These are phyloP conservation scores for Misgurnus mizolepis DNA, from an alignment of 2,113 vertebrate species.

Conservation along the genomic window DNA sequence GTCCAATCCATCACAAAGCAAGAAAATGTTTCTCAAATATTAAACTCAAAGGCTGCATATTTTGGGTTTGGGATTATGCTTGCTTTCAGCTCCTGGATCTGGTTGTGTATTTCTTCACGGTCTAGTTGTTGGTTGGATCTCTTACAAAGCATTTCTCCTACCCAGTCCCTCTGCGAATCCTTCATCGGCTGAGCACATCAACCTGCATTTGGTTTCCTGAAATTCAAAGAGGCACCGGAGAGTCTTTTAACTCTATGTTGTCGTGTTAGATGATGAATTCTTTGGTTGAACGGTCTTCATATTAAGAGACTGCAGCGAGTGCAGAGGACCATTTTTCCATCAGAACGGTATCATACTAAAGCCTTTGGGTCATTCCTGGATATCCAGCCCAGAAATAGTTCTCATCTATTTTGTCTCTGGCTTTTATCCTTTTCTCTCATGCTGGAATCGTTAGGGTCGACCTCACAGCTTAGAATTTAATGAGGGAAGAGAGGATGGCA, in stretches of 20 bases:
- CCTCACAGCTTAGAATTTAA: constrained; percentile 41
- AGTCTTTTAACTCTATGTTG: not conserved
- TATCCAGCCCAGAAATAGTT: constrained; percentile 25
- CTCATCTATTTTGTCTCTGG: constrained; percentile 29
- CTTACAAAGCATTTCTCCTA: not conserved
- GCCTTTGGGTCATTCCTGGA: constrained; percentile 34
- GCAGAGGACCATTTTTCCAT: constrained; percentile 31
- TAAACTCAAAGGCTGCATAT: no score
- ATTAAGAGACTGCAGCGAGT: constrained; percentile 5
- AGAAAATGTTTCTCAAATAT: no score
- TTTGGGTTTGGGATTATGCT: no score
- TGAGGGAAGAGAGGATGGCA: constrained; percentile 52
- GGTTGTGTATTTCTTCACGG: not conserved
- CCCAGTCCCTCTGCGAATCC: not conserved
- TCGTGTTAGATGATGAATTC: constrained; percentile 17
- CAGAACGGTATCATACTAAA: constrained; percentile 22
- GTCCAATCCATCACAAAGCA: no score
- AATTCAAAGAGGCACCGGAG: not conserved
- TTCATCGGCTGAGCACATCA: not conserved
- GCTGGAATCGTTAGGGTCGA: constrained; percentile 34
- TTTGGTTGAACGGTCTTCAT: constrained; percentile 11
- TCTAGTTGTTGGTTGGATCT: constrained; percentile 13
- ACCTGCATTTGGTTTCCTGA: constrained; percentile 4
- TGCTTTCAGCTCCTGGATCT: not conserved
- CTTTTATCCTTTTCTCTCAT: constrained; percentile 41